phyloP scores from a whole-genome alignment of 1,140 invertebrate species.

The Galleria mellonella region DNA sequence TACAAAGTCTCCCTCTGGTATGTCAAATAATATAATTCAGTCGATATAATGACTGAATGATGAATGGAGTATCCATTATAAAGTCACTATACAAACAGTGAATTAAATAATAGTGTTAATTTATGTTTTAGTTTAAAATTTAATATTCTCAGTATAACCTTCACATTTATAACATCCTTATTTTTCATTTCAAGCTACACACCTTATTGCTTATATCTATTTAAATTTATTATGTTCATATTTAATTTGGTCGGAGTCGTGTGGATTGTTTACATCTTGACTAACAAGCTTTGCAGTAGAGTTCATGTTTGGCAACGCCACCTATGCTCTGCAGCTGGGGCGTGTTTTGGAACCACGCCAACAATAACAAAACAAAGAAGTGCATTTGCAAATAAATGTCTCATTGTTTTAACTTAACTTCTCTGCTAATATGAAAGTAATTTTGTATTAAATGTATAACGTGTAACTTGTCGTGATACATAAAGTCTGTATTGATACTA shows the following conservation, averaged over 20 bases:
- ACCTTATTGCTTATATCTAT: neutral
- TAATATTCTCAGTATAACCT: neutral
- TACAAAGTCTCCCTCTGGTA: too few species aligned
- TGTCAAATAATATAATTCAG: too few species aligned
- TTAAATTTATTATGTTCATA: slow-evolving; percentile 3
- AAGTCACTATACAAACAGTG: too few species aligned
- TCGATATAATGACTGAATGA: too few species aligned
- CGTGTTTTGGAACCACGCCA: slow-evolving; percentile 14
- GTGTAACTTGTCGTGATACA: too few species aligned
- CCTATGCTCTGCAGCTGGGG: slow-evolving; percentile 1
- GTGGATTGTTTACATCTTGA: neutral
- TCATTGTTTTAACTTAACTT: slow-evolving; percentile 4
- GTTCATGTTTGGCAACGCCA: slow-evolving; percentile 3
- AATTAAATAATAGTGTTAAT: too few species aligned
- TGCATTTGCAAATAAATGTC: slow-evolving; percentile 5
- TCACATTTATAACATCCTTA: slow-evolving; percentile 1
- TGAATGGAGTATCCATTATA: too few species aligned
- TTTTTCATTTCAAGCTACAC: neutral
- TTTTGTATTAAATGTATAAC: too few species aligned
- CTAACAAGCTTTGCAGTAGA: neutral
- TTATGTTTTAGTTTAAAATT: too few species aligned
- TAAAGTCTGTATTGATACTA: too few species aligned
- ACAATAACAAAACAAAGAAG: slow-evolving; percentile 5
- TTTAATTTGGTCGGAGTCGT: neutral
- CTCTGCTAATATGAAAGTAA: too few species aligned